Conservation (phyloP, 1,140 invertebrate species). For the Meloidogyne hapla region DNA sequence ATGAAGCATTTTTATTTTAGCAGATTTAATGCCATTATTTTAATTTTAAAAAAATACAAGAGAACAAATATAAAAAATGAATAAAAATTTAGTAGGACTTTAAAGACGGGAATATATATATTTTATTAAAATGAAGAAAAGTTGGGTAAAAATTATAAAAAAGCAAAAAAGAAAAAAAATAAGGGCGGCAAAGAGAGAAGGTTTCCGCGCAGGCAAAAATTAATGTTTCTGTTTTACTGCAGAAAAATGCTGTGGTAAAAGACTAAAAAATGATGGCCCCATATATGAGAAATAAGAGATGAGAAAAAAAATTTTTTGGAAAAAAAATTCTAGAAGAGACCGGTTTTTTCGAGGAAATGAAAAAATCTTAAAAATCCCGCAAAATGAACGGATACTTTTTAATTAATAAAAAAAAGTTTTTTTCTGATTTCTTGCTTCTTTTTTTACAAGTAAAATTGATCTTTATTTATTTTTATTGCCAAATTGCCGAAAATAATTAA, state of each 20-base stretch:
- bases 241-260: not conserved
- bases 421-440: not conserved
- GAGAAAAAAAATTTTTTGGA: not conserved
- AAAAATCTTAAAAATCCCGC: not conserved
- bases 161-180: constrained; percentile 1
- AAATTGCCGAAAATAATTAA: no score
- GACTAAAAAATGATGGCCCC: constrained; percentile 5
- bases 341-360: constrained; percentile 1
- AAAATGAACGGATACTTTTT: not conserved
- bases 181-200: not conserved
- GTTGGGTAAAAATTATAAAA: not conserved
- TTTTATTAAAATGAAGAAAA: not conserved
- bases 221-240: not conserved
- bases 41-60: no score
- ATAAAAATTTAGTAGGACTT: not conserved
- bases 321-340: not conserved
- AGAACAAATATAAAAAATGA: not conserved
- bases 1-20: no score
- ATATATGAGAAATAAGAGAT: not conserved
- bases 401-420: no score
- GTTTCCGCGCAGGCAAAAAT: not conserved
- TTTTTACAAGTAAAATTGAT: not conserved
- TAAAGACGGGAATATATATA: not conserved
- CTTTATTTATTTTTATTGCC: not conserved
- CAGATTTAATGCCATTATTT: no score